Conservation (phyloP, 2,888 invertebrate species). For the Melanotus villosus region DNA sequence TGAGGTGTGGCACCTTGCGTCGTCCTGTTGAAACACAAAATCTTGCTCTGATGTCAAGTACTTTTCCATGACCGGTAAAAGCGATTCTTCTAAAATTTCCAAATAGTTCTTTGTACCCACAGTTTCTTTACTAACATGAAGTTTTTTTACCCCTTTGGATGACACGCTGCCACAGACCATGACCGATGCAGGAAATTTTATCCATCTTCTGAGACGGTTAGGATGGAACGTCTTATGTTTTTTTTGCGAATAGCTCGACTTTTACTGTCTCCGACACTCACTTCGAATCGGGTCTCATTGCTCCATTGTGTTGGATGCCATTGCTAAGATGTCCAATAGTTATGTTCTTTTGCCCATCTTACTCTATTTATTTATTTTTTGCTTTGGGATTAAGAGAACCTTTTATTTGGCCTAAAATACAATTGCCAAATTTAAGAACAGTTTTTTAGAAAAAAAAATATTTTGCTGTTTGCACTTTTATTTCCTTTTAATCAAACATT, state of each 20-base stretch:
- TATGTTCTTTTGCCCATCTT: not conserved
- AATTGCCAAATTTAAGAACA: not conserved
- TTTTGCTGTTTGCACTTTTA: too few species aligned
- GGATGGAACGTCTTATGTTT: not conserved
- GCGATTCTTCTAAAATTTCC: not conserved
- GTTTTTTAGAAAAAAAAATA: not conserved
- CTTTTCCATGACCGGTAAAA: not conserved
- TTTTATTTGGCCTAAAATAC: not conserved
- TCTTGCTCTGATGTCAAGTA: not conserved
- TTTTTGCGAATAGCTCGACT: not conserved
- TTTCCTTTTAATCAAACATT: too few species aligned
- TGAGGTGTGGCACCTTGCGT: not conserved
- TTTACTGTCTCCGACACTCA: slow-evolving; percentile 20
- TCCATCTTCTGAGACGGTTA: not conserved
- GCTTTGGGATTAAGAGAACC: not conserved
- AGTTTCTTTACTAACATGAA: slow-evolving; percentile 23
- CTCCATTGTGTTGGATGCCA: slow-evolving; percentile 28
- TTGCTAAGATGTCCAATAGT: slow-evolving; percentile 2
- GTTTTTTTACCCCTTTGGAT: slow-evolving; percentile 22
- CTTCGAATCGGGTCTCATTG: slow-evolving; percentile 34
- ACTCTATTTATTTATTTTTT: not conserved
- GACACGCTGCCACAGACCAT: not conserved
- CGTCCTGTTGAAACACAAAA: slow-evolving; percentile 2
- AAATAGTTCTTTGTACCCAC: not conserved
- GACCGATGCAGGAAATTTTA: not conserved